Evolutionary conservation across 2,888 invertebrate species (phyloP), one percentile per base, ranked within the genome.

Genomic region (Hetaerina titia): DNA sequence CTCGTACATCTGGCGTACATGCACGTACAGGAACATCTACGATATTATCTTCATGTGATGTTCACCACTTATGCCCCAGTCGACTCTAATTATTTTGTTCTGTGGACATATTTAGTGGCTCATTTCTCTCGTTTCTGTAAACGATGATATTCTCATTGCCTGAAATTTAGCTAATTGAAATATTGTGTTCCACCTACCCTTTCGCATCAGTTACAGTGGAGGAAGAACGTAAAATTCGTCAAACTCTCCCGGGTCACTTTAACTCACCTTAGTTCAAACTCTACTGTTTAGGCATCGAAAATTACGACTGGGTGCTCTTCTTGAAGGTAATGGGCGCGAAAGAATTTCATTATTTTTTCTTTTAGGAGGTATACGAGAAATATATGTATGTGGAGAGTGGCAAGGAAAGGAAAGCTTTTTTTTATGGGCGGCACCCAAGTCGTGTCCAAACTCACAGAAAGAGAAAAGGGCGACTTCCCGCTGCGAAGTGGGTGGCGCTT

Each of bases 401-500:
- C 57, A 57, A 25, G 60, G 58, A 58, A 57, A 7, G n/a, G 57
- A 25, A n/a, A 58, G 17, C 58, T 90, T 57, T 31, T 58, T 69
- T 69, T 69, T 74, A 56, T 92, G 92, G 92, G 92, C 92, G 92
- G 69, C 56, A 45, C 69, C 92, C 92, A 13, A 69, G 92, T 92
- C 56, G 92, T 92, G 92, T 92, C 92, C 56, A 69, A 92, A 69
- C 22, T 69, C 92, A 69, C 69, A 92, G 69, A 64, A 92, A 69
- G 69, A 69, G 89, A 69, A 64, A 92, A 69, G 69, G 92, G 57
- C 69, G 92, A 64, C 56, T 69, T 64, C 92, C 64, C 92, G 92
- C 92, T 69, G 92, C 92, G 92, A 92, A 92, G 92, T 92, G 92
- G 92, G 92, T 92, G 92, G 92, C 92, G 45, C 45, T 31, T 31